Base-by-base conservation (phyloP, 2,113 vertebrate species). In the Nicator chloris region DNA sequence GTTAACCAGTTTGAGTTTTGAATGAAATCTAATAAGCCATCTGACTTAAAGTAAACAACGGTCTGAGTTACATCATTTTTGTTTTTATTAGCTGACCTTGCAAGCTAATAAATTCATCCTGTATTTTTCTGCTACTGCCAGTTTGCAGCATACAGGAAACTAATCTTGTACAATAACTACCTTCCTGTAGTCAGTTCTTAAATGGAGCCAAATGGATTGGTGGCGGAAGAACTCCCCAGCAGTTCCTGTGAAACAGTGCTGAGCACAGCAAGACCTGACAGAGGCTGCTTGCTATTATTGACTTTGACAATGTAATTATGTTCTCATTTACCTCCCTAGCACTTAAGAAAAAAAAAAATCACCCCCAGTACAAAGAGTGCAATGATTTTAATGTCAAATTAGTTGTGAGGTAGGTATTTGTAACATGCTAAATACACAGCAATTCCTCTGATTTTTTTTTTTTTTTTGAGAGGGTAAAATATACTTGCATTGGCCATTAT, bases 71-170 rank as follows among this genome's bases (percentile, higher is more conserved):
- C 92, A 85, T 75, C 56, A 63, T 68, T 60, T 59, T 69, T 93
- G 96, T 97, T 98, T 98, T 98, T 97, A 96, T 97, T 89, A 97
- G 98, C 97, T 98, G 98, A 98, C 98, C 98, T 98, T 95, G 96
- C 91, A 90, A n/a, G 95, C 97, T 97, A 97, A 98, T 97, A 98
- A 98, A 97, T 97, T 93, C 97, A 98, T 98, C 97, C 97, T 98
- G 97, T 96, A 92, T 97, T 98, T 98, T 97, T 95, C 95, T 97
- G 95, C 96, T 96, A 91, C 98, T 97, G 98, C 97, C 98, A 98
- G 98, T 98, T 98, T 97, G 80, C 86, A 97, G 97, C 95, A 97
- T 92, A 97, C 97, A 98, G 98, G 98, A 99, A 99, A 97, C 98
- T 97, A 98, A 98, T 98, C 96, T 97, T 92, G 97, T 98, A 97